These are phyloP conservation scores for Chaetoderma sp. DNA, from an alignment of 2,888 invertebrate genomes.

Conservation along the genomic window DNA sequence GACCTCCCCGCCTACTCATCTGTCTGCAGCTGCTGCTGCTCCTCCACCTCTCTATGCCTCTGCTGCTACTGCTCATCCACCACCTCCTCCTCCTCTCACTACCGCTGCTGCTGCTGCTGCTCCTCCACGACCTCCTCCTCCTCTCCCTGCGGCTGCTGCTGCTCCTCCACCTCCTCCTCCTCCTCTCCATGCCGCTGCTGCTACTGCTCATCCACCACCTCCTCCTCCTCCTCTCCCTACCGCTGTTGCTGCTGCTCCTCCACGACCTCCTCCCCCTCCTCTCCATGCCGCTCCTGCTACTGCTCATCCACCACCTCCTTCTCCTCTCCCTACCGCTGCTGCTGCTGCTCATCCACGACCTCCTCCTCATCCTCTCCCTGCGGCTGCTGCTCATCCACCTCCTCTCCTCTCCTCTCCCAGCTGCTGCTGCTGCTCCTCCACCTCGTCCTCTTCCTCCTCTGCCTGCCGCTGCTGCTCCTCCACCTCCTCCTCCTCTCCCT, in stretches of 20 bases:
- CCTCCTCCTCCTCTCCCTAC: constrained; percentile 5
- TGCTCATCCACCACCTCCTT: no score
- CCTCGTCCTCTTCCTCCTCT: not conserved
- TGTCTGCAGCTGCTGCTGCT: not conserved
- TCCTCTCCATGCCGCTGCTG: no score
- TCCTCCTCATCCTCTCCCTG: not conserved
- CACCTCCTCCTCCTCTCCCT: constrained; percentile 1
- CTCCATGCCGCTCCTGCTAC: constrained; percentile 27
- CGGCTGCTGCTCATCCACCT: not conserved
- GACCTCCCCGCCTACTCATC: constrained; percentile 5
- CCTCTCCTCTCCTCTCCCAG: constrained; percentile 7
- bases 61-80: no score
- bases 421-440: constrained; percentile 1
- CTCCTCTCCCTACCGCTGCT: constrained; percentile 2
- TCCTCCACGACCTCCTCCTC: constrained; percentile 27
- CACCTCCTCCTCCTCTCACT: not conserved
- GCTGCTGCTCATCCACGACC: not conserved
- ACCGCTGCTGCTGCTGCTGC: constrained; percentile 21
- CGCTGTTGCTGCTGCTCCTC: constrained; percentile 11
- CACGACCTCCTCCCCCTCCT: not conserved
- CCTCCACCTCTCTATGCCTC: not conserved
- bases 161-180: no score
- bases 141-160: no score
- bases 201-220: not conserved
- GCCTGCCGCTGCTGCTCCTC: constrained; percentile 2